Conservation (phyloP, 2,888 invertebrate species). For the Lamproptera curius region DNA sequence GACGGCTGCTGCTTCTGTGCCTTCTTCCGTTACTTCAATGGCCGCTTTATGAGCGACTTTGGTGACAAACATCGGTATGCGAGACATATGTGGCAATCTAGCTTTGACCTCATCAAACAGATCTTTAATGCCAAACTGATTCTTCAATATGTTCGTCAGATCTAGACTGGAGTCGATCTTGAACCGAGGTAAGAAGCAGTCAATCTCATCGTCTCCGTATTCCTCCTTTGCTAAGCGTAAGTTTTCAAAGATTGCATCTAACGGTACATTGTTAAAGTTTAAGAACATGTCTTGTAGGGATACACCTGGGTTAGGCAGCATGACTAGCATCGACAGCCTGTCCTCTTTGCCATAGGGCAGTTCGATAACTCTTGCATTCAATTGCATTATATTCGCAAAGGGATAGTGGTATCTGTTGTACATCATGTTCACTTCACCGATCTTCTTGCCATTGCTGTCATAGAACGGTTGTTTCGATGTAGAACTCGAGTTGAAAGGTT, state of each 20-base stretch:
- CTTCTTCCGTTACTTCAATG: constrained; percentile 86
- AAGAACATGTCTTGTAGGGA: constrained; percentile 70
- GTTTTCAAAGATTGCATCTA: constrained; percentile 69
- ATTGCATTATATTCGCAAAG: constrained; percentile 72
- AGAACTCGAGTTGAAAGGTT: constrained; percentile 78
- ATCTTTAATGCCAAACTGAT: constrained; percentile 66
- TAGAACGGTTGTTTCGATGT: constrained; percentile 77
- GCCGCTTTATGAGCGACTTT: constrained; percentile 83
- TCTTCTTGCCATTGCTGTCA: constrained; percentile 67
- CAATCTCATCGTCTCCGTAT: constrained; percentile 80
- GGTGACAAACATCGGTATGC: constrained; percentile 73
- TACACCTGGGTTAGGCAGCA: constrained; percentile 79
- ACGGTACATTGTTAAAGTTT: constrained; percentile 63
- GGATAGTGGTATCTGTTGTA: constrained; percentile 78
- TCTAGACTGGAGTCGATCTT: constrained; percentile 77
- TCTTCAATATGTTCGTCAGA: constrained; percentile 68
- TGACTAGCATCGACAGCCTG: constrained; percentile 80
- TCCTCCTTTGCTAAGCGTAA: constrained; percentile 66
- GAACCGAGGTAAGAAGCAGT: constrained; percentile 82
- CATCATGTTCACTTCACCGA: constrained; percentile 87
- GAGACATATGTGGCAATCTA: constrained; percentile 63
- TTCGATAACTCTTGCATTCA: constrained; percentile 81
- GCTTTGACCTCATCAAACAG: constrained; percentile 71
- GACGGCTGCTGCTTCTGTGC: constrained; percentile 82
- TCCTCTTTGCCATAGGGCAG: constrained; percentile 81